These are phyloP conservation scores for Nasonovia ribisnigri DNA, from an alignment of 2,888 invertebrate species.

Conservation along the genomic window DNA sequence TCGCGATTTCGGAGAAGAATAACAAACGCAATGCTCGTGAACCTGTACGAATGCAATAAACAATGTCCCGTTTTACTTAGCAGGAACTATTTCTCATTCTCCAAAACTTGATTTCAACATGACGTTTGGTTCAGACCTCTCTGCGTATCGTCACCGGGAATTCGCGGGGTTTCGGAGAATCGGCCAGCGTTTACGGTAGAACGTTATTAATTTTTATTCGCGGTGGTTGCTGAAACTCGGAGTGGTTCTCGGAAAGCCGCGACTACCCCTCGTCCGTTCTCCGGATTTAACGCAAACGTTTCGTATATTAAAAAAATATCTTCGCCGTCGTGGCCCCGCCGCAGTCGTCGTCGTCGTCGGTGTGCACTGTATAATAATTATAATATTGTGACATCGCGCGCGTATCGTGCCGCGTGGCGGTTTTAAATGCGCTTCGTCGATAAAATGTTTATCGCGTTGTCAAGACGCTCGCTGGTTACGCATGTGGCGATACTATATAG, in stretches of 20 bases:
- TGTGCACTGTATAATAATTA: not conserved
- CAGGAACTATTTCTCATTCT: not conserved
- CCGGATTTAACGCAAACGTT: not conserved
- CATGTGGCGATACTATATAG: not conserved
- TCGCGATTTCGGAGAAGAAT: not conserved
- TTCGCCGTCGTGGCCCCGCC: too few species aligned
- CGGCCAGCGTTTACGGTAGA: not conserved
- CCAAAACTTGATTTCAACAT: not conserved
- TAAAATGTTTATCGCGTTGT: conserved; percentile 30
- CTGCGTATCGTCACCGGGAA: not conserved
- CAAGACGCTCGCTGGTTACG: not conserved
- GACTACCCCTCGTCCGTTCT: not conserved
- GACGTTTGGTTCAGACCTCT: not conserved
- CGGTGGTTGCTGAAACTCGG: not conserved
- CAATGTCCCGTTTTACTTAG: not conserved
- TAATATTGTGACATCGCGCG: too few species aligned
- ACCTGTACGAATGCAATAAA: not conserved
- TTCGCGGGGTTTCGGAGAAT: conserved; percentile 13
- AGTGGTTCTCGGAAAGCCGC: not conserved
- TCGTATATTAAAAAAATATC: too few species aligned
- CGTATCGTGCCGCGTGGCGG: not conserved
- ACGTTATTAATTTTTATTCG: not conserved
- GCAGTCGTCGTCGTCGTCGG: too few species aligned
- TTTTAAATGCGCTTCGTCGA: not conserved
- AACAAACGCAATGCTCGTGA: not conserved